Evolutionary conservation across 2,888 invertebrate genomes (phyloP).

Genomic region (Sussaba pulchella): DNA sequence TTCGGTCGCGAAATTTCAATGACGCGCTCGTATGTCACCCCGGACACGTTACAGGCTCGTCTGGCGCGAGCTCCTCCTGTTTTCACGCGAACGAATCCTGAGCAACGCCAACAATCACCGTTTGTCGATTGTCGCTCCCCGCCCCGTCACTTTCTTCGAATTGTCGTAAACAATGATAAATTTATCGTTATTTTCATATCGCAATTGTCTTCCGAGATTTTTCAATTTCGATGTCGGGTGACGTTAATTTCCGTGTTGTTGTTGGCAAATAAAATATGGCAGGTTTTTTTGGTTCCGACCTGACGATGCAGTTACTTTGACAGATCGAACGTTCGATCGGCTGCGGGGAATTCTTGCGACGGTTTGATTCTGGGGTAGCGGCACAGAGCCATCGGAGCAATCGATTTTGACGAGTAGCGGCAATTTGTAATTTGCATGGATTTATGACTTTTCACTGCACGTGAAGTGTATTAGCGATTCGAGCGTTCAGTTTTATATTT

Average conservation of each 20-base stretch:
- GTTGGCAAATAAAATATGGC: slow-evolving; percentile 22
- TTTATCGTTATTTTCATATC: neutral
- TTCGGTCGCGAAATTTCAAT: slow-evolving; percentile 12
- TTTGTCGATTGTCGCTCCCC: slow-evolving; percentile 46
- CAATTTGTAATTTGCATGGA: neutral
- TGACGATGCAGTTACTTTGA: neutral
- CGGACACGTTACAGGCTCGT: slow-evolving; percentile 8
- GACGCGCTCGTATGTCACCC: slow-evolving; percentile 32
- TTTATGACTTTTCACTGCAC: neutral
- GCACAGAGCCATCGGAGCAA: neutral
- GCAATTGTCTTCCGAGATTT: slow-evolving; percentile 33
- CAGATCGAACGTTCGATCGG: no score
- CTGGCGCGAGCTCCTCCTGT: slow-evolving; percentile 9
- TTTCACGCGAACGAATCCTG: slow-evolving; percentile 20
- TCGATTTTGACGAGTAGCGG: no score
- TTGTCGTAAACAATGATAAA: no score
- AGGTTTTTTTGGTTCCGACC: neutral
- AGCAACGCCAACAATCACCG: slow-evolving; percentile 42
- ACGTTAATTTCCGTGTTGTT: slow-evolving; percentile 19
- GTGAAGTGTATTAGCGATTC: neutral
- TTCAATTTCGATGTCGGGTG: no score
- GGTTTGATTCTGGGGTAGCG: neutral
- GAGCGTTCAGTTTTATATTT: neutral
- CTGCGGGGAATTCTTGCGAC: no score
- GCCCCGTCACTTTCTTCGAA: no score